These are phyloP conservation scores for Myoxocephalus aenaeus DNA, from an alignment of 2,797 vertebrate genomes.

Conservation along the genomic window DNA sequence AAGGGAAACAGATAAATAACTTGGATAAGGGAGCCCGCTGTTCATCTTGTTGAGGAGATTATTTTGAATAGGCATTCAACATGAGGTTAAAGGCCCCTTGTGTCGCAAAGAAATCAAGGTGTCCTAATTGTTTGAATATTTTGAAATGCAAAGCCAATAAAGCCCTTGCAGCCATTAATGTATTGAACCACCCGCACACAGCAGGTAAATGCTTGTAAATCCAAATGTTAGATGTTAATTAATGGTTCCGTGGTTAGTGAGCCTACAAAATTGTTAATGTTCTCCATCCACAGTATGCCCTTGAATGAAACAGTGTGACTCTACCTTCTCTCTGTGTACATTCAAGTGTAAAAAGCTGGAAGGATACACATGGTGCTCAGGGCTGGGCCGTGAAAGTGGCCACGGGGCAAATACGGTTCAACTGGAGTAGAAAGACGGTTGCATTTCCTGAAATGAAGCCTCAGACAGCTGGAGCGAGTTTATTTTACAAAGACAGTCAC, in stretches of 20 bases:
- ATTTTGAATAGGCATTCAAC: background rate
- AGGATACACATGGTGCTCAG: background rate
- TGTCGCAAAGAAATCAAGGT: background rate
- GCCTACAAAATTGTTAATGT: constrained; percentile 15
- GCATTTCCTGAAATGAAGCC: constrained; percentile 31
- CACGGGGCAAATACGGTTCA: constrained; percentile 15
- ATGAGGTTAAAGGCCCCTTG: background rate
- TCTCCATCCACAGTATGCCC: constrained; percentile 18
- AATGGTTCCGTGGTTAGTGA: constrained; percentile 16
- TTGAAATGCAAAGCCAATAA: constrained; percentile 9
- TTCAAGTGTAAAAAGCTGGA: background rate
- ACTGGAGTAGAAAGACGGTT: constrained; percentile 24
- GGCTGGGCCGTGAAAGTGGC: background rate
- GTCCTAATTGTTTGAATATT: constrained; percentile 2
- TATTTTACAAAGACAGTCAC: constrained; percentile 59
- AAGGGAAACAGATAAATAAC: background rate
- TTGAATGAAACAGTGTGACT: constrained; percentile 17
- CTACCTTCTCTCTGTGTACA: background rate
- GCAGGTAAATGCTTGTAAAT: constrained; percentile 23
- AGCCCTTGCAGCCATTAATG: background rate
- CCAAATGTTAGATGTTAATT: constrained; percentile 14
- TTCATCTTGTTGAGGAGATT: background rate
- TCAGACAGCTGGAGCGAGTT: constrained; percentile 61
- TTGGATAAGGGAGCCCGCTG: background rate
- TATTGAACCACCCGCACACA: constrained; percentile 14